phyloP scores from a whole-genome alignment of 2,888 invertebrate genomes.

The Eristalis tenax region DNA sequence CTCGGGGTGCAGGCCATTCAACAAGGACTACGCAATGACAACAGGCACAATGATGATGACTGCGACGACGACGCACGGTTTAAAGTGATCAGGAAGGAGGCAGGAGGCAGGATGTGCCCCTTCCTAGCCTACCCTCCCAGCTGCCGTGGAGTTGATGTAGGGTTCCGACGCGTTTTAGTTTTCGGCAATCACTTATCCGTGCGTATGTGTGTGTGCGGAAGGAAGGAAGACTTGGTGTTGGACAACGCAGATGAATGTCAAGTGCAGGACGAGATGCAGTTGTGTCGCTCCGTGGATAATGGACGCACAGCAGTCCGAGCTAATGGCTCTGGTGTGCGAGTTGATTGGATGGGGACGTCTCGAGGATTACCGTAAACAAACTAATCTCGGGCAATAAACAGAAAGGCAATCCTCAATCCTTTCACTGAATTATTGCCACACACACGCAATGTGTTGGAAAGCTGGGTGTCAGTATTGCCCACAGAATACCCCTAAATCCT shows the following conservation, averaged over 20 bases:
- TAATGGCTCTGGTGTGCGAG: neutral
- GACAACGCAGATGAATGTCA: constrained; percentile 70
- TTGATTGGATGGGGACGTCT: neutral
- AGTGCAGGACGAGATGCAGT: constrained; percentile 34
- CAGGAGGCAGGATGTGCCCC: constrained; percentile 33
- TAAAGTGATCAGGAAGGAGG: constrained; percentile 64
- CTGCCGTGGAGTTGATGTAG: constrained; percentile 57
- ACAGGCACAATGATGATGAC: constrained; percentile 35
- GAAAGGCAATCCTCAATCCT: constrained; percentile 58
- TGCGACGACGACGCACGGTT: constrained; percentile 37
- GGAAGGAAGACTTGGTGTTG: constrained; percentile 42
- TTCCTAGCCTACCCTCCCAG: too few relatives aligned
- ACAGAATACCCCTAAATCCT: constrained; percentile 66
- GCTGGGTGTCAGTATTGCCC: constrained; percentile 58
- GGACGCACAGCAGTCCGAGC: constrained; percentile 48
- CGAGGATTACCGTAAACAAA: constrained; percentile 80
- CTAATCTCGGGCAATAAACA: constrained; percentile 79
- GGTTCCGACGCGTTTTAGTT: constrained; percentile 55
- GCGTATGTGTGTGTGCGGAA: neutral
- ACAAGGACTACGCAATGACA: constrained; percentile 52
- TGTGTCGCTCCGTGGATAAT: constrained; percentile 55
- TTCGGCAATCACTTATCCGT: constrained; percentile 60
- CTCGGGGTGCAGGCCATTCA: constrained; percentile 48
- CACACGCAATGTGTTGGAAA: constrained; percentile 69
- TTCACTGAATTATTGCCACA: constrained; percentile 60